Base-by-base conservation (phyloP, 2,113 vertebrate species). In the Microcebus tavaratra region DNA sequence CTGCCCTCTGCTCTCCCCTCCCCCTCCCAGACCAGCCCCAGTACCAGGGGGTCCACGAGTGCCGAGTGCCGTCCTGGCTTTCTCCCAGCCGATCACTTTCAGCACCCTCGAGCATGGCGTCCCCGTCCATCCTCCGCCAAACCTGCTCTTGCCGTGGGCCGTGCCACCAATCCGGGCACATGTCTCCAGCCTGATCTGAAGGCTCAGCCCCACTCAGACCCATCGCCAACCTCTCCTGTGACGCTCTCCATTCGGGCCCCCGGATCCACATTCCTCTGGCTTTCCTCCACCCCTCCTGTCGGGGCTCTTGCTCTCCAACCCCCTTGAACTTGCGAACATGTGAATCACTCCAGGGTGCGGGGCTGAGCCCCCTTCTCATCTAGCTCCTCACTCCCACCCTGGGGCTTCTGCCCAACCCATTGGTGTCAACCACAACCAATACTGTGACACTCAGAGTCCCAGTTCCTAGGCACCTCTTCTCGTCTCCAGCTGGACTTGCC, bases 361-460 rank as follows among this genome's bases (percentile, higher is more conserved):
- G 36, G 25, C 23, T 2, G 3, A 27, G 18, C 31, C 27, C 48
- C 72, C 34, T 55, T 27, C 53, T 50, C 17, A 3, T 6, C 29
- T 29, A 7, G 4, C n/a, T 18, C 45, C 11, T 48, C 92, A 5
- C 6, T 39, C 21, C 25, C n/a, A 29, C 45, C 12, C 2, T 3
- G 0, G 1, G 0, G 34, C 3, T 27, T 78, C 45, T 11, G 3
- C 42, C 17, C 4, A 13, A 9, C n/a, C 36, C 59, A 50, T 34
- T 42, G 39, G 31, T n/a, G 10, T 21, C 75, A 15, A 31, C 55
- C 27, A 1, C 11, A 50, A 9, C 20, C 27, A 14, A 39, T 39
- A 12, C 1, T 39, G 53, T 0, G 2, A 18, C 18, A 1, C 17
- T 15, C 82, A 8, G 10, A 42, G 6, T 9, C 8, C 31, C 9